A percentile compares a stretch with the other conserved stretches of the same genome.
Conservation (phyloP, 1,140 invertebrate species). For the Meloidogyne exigua region DNA sequence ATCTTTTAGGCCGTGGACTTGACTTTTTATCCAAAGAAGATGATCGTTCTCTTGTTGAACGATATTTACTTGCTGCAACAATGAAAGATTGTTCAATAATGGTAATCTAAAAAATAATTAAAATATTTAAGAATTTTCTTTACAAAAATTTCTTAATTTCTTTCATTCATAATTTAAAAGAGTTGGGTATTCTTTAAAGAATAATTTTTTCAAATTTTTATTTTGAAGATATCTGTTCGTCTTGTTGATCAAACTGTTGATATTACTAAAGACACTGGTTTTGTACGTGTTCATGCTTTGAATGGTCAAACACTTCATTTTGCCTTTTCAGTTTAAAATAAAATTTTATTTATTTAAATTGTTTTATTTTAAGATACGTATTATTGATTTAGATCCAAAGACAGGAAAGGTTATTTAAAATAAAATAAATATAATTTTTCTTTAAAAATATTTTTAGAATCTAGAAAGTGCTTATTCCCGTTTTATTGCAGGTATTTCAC, state of each 20-base stretch:
- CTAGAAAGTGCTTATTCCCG: conserved; percentile 45
- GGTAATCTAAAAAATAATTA: too few species aligned
- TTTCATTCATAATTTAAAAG: too few species aligned
- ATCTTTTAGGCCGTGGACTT: conserved; percentile 28
- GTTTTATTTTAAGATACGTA: conserved; percentile 33
- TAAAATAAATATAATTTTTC: background rate
- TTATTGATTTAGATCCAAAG: conserved; percentile 63
- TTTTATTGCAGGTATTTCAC: conserved; percentile 38
- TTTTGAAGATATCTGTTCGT: conserved; percentile 23
- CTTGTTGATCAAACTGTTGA: conserved; percentile 10
- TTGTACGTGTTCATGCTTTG: conserved; percentile 12
- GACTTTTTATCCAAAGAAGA: conserved; percentile 46
- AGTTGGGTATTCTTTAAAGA: background rate
- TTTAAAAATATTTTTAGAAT: conserved; percentile 26
- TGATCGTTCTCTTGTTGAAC: conserved; percentile 47
- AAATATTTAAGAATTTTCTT: too few species aligned
- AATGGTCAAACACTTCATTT: conserved; percentile 28
- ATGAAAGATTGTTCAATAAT: conserved; percentile 60
- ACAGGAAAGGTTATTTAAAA: conserved; percentile 50
- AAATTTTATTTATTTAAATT: background rate
- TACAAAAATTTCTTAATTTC: too few species aligned
- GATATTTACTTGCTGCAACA: conserved; percentile 61
- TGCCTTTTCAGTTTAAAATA: conserved; percentile 22
- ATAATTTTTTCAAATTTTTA: background rate
- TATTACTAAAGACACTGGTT: background rate